Conservation (phyloP, 2,888 invertebrate species). For the Pheosia tremula region DNA sequence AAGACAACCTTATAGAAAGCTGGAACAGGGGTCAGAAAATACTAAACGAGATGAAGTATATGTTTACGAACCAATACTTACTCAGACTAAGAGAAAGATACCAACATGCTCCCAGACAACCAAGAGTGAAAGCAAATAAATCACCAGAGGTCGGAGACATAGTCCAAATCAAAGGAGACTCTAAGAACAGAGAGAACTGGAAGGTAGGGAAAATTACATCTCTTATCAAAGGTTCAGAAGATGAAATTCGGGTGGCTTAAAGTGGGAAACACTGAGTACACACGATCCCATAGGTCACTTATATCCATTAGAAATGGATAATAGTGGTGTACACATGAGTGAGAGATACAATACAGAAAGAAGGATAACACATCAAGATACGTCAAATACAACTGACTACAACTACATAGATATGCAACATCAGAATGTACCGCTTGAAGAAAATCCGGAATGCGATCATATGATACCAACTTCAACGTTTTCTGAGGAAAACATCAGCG, state of each 20-base stretch:
- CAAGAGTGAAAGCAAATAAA: slow-evolving; percentile 11
- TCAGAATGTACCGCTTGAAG: too few relatives aligned
- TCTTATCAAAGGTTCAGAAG: slow-evolving; percentile 18
- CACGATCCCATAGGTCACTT: slow-evolving; percentile 4
- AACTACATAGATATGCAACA: too few relatives aligned
- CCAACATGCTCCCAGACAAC: slow-evolving; percentile 10
- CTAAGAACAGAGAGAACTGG: slow-evolving; percentile 18
- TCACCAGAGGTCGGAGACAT: slow-evolving; percentile 13
- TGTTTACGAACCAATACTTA: slow-evolving; percentile 23
- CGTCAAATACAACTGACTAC: neutral
- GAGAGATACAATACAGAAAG: neutral
- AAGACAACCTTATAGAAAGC: slow-evolving; percentile 19
- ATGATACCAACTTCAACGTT: too few relatives aligned
- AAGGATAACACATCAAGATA: neutral
- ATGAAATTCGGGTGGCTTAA: slow-evolving; percentile 20
- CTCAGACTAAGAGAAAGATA: slow-evolving; percentile 14
- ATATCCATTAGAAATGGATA: slow-evolving; percentile 2
- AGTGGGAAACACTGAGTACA: slow-evolving; percentile 2
- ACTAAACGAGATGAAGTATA: slow-evolving; percentile 25
- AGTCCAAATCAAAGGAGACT: slow-evolving; percentile 22
- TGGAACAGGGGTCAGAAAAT: slow-evolving; percentile 18
- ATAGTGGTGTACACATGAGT: neutral
- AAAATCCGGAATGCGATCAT: too few relatives aligned
- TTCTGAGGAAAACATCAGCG: too few relatives aligned
- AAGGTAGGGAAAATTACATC: slow-evolving; percentile 21